Evolutionary conservation across 2,797 vertebrate species (phyloP), one percentile per base, ranked within the genome.

Genomic region (Pantherophis alleghaniensis): DNA sequence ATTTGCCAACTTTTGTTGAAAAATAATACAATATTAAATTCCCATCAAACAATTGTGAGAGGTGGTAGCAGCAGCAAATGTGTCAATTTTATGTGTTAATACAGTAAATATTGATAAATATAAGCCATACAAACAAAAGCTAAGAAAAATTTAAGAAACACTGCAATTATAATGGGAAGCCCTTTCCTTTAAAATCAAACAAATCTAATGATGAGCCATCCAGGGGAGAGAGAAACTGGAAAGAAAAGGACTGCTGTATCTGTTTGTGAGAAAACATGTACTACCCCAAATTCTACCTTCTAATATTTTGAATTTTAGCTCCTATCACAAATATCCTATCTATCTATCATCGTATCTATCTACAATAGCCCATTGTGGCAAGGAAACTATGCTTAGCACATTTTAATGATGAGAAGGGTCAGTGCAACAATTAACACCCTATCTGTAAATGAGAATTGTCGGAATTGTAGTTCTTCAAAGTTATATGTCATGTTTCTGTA

Each of bases 391-490:
- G 53, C 53, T 59, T 87, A 87, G 42, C 26, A 32, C 53, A 24
- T 7, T 74, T 63, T 59, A 13, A 63, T 86, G 11, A 24, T 86
- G 61, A 63, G 74, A 89, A 86, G 51, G 53, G 69, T 89, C 92
- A 92, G 32, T 92, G 42, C 18, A 37, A 55, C 37, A 28, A 42
- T 26, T 26, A n/a, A 12, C 5, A 79, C 10, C 37, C 7, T 1
- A 51, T 42, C 3, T 53, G 56, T 91, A 11, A 93, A 91, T 69
- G n/a, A 28, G 24, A 1, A 4, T 0, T 69, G 18, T 91, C 88
- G 47, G 24, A 92, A 92, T 55, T 91, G 42, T 66, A 89, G 92
- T 91, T 56, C 53, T 42, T 96, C 94, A 94, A 94, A 94, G 88
- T 28, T 1, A 91, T 93, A 94, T 89, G 86, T 37, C 42, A 28